Conservation (phyloP, 2,888 invertebrate species). For the Stegana nigrithorax region DNA sequence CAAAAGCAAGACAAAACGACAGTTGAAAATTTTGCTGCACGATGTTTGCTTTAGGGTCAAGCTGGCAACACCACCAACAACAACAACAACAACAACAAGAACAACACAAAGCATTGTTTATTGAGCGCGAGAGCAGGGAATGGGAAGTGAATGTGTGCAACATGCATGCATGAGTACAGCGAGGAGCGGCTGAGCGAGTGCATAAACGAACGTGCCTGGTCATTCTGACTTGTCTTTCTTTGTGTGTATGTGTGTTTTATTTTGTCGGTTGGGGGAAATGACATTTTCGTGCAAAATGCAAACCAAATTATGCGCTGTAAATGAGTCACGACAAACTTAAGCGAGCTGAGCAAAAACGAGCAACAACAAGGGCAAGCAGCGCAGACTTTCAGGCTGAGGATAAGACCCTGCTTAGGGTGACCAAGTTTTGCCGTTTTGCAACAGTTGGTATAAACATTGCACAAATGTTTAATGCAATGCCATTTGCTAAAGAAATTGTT, state of each 20-base stretch:
- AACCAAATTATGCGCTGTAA: slow-evolving; percentile 10
- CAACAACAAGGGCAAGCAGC: too few relatives aligned
- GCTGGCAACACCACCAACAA: not conserved
- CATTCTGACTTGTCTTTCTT: not conserved
- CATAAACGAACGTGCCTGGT: not conserved
- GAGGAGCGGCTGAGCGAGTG: slow-evolving; percentile 5
- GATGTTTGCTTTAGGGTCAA: slow-evolving; percentile 19
- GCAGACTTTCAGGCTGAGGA: too few relatives aligned
- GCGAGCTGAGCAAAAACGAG: too few relatives aligned
- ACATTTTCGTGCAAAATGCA: slow-evolving; percentile 32
- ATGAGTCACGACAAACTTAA: slow-evolving; percentile 38
- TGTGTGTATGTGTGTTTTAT: not conserved
- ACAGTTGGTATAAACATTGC: too few relatives aligned
- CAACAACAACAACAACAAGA: not conserved
- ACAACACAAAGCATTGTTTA: too few relatives aligned
- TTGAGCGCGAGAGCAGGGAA: not conserved
- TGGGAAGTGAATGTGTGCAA: not conserved
- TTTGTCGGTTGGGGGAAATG: not conserved
- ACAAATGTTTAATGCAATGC: too few relatives aligned
- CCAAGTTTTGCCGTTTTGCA: too few relatives aligned
- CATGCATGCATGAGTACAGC: slow-evolving; percentile 4
- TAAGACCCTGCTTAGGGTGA: too few relatives aligned
- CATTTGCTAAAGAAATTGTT: too few relatives aligned
- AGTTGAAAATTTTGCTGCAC: slow-evolving; percentile 9
- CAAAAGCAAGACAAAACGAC: not conserved